Conservation (phyloP, 2,797 vertebrate genomes). For the Limnodromus scolopaceus region DNA sequence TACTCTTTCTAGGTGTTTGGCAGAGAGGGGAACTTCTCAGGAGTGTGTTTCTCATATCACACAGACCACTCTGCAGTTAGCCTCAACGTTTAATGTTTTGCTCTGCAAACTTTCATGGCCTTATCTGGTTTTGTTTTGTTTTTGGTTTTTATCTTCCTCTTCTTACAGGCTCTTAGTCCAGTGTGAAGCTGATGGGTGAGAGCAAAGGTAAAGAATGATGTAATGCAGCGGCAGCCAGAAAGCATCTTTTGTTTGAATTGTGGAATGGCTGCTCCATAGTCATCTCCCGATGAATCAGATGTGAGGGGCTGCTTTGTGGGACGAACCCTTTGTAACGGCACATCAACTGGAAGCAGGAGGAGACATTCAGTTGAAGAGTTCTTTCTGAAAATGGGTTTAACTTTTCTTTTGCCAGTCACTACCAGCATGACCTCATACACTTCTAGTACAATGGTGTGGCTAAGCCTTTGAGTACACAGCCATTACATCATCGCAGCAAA, state of each 20-base stretch:
- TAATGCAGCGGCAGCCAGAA: conserved; percentile 72
- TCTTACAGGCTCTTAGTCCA: conserved; percentile 58
- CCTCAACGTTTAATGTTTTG: neutral
- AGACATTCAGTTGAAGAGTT: conserved; percentile 72
- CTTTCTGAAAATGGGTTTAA: conserved; percentile 78
- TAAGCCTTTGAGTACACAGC: conserved; percentile 86
- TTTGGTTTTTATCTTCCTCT: conserved; percentile 27
- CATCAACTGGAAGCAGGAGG: conserved; percentile 69
- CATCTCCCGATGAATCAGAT: conserved; percentile 72
- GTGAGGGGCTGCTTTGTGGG: conserved; percentile 77
- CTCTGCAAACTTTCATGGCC: neutral
- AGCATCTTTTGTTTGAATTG: conserved; percentile 78
- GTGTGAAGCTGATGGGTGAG: conserved; percentile 61
- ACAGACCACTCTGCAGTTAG: neutral
- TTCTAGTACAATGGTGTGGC: conserved; percentile 82
- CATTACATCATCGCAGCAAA: conserved; percentile 82
- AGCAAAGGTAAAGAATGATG: conserved; percentile 81
- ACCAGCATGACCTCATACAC: conserved; percentile 87
- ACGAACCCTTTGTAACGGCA: conserved; percentile 56
- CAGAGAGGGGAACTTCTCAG: neutral
- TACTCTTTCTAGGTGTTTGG: conserved; percentile 3
- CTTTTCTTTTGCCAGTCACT: conserved; percentile 78
- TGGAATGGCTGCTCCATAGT: conserved; percentile 71
- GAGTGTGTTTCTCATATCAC: neutral
- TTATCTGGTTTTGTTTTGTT: conserved; percentile 5